Base-by-base conservation (phyloP, 2,888 invertebrate genomes). In the Oscheius sp. region DNA sequence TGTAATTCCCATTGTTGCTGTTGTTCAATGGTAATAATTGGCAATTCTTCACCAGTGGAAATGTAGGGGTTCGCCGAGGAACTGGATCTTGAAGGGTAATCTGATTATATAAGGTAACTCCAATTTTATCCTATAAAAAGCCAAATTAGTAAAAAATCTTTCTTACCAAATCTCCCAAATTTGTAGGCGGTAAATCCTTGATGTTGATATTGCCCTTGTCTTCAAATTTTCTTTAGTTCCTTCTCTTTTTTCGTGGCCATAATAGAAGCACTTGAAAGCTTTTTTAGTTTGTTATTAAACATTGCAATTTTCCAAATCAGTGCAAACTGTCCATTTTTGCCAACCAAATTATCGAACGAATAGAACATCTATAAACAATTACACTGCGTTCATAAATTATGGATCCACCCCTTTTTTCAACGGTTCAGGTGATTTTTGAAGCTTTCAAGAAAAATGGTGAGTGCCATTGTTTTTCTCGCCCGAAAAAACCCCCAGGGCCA, bases 251-350 rank as follows among this genome's bases (percentile, higher is more conserved):
- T n/a, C n/a, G n/a, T n/a, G n/a, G n/a, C 46, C 3, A 64, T 31
- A 10, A 52, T 34, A 29, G 50, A n/a, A 25, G 31, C 29, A 8
- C 33, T 46, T 23, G 10, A 8, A 8, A 64, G 4, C 15, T 10
- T 5, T 20, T 50, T 52, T 23, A 31, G 31, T 15, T 34, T 37
- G 6, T 46, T n/a, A 0, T 8, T 15, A 3, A 6, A 15, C 8
- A 50, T 48, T 27, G 64, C 64, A 8, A 64, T 6, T 27, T 52
- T 64, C 64, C 64, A 64, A 15, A 64, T 37, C 12, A 64, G 23
- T n/a, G 50, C 52, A 31, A 64, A 64, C n/a, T 33, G n/a, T 2
- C 34, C 48, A 23, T 64, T 33, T 8, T 37, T 25, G 2, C 20
- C 34, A 6, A 64, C 34, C 31, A 64, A 23, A 0, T 48, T 31